Percentiles rank a stretch among this genome's conserved stretches.
Conservation (phyloP, 2,797 vertebrate species). For the Malacoctenus gilli region DNA sequence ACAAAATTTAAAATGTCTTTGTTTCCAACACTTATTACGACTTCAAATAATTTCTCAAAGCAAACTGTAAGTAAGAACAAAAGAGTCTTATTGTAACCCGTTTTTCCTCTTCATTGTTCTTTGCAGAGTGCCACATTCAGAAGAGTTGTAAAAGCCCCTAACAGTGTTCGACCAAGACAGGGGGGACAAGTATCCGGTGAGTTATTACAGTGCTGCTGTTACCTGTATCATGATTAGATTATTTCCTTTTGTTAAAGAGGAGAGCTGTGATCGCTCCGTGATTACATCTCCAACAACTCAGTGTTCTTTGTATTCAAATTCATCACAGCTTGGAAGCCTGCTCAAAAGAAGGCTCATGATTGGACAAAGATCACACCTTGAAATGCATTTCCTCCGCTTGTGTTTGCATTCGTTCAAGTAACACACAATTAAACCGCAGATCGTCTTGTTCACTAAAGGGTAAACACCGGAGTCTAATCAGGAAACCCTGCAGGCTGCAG, state of each 20-base stretch:
- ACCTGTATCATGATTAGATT: constrained; percentile 1
- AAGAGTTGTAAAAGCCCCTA: constrained; percentile 32
- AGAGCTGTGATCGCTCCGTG: constrained; percentile 8
- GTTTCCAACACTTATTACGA: too few species aligned
- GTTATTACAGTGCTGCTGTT: constrained; percentile 9
- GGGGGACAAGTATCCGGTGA: constrained; percentile 46
- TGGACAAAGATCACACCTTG: background rate
- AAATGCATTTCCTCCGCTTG: background rate
- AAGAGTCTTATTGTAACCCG: constrained; percentile 1
- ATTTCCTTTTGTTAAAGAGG: constrained; percentile 6
- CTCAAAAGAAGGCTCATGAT: background rate
- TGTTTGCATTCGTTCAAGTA: constrained; percentile 22
- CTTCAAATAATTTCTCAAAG: too few species aligned
- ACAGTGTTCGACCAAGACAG: constrained; percentile 31
- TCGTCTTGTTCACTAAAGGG: constrained; percentile 45
- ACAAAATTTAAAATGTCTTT: too few species aligned
- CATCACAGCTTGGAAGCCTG: too few species aligned
- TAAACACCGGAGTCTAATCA: constrained; percentile 72
- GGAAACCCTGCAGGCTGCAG: constrained; percentile 48
- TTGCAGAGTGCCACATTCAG: constrained; percentile 34
- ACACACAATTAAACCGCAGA: constrained; percentile 5
- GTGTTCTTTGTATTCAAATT: background rate
- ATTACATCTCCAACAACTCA: background rate
- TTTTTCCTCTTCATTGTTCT: constrained; percentile 5
- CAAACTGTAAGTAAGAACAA: too few species aligned